phyloP scores from a whole-genome alignment of 2,113 vertebrate genomes.

The Microcebus tavaratra region DNA sequence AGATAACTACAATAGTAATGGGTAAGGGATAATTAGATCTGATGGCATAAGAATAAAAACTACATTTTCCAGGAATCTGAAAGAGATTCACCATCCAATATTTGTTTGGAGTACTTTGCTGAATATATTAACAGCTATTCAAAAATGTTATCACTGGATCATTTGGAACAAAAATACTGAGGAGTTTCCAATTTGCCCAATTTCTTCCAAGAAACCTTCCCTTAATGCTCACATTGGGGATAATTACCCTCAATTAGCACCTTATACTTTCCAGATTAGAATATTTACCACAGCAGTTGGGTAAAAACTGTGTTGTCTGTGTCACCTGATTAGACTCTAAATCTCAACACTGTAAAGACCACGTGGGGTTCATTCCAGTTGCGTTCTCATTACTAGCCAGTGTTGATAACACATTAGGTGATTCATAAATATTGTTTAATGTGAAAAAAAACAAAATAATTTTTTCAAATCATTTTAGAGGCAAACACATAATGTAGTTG shows the following conservation, averaged over 20 bases:
- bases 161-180: neutral
- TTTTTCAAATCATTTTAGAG: constrained; percentile 19
- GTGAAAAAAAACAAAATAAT: neutral
- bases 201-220: neutral
- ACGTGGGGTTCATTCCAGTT: neutral
- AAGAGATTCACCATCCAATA: neutral
- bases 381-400: neutral
- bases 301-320: neutral
- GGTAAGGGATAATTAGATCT: neutral
- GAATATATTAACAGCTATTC: neutral
- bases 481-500: neutral
- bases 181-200: neutral
- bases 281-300: neutral
- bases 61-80: neutral
- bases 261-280: neutral
- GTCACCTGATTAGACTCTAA: neutral
- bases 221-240: neutral
- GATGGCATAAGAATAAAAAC: neutral
- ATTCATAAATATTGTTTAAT: neutral
- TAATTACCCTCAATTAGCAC: neutral
- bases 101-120: neutral
- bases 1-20: neutral
- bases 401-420: neutral
- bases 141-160: neutral
- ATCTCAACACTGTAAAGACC: neutral